Evolutionary conservation across 2,797 vertebrate species (phyloP).

Genomic region (Pseudochirops corinnae): DNA sequence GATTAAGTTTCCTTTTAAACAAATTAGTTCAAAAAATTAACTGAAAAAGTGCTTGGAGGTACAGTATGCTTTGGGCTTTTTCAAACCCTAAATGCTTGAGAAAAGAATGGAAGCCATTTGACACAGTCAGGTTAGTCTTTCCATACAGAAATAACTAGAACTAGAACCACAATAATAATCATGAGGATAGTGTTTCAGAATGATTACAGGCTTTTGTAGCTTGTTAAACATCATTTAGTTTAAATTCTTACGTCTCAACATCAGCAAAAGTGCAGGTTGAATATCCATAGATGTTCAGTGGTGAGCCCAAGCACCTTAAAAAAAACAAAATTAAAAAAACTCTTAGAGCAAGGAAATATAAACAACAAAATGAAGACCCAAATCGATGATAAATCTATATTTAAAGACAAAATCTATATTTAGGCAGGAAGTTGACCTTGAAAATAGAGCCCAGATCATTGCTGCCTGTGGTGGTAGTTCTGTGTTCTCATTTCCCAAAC

Average conservation of each 20-base stretch:
- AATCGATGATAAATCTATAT: constrained; percentile 61
- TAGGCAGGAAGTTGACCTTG: constrained; percentile 20
- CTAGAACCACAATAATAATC: background rate
- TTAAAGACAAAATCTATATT: background rate
- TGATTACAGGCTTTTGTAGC: background rate
- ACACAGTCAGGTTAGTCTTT: background rate
- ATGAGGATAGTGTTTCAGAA: background rate
- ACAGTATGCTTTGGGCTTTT: constrained; percentile 37
- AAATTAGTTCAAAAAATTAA: constrained; percentile 60
- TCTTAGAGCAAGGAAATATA: constrained; percentile 1
- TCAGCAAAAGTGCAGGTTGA: background rate
- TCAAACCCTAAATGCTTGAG: constrained; percentile 41
- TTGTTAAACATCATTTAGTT: background rate
- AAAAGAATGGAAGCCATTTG: constrained; percentile 18
- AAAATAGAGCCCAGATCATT: constrained; percentile 24
- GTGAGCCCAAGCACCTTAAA: background rate
- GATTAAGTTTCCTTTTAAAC: constrained; percentile 63
- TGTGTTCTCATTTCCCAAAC: background rate
- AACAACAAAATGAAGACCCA: constrained; percentile 49
- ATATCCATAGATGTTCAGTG: background rate
- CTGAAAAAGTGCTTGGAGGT: constrained; percentile 31
- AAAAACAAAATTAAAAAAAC: background rate
- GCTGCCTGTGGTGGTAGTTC: background rate
- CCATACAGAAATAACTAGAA: too few species aligned
- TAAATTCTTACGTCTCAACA: background rate